Base-by-base conservation (phyloP, 2,797 vertebrate genomes). In the Hippopotamyrus pictus region DNA sequence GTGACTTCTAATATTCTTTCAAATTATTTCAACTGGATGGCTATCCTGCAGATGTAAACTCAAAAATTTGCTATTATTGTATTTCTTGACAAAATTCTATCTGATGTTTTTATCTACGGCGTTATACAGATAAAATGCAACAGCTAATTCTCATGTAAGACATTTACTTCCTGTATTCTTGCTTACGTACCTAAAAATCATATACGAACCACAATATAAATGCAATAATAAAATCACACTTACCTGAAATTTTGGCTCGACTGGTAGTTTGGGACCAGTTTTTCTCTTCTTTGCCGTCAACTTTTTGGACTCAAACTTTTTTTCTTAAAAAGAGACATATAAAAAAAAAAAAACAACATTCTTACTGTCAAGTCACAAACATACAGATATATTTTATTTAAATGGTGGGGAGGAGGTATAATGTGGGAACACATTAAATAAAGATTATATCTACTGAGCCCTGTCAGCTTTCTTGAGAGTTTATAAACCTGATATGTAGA, bases 201-300 rank as follows among this genome's bases (percentile, higher is more conserved):
- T 44, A 87, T 3, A 44, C 19, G 17, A 46, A 44, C 37, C n/a
- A 79, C n/a, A 48, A 83, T 5, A 44, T 46, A 12, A 37, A 44
- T 22, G 50, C 53, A 4, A 84, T 53, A 44, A 87, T 5, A n/a
- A 41, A 29, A 17, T 25, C 87, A 46, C 73, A 82, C 79, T 73
- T 97, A 99, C 98, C 97, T 98, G 97, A 95, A 99, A 99, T 92
- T 97, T 96, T 92, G 98, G 97, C 91, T 96, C 93, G 91, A 93
- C 51, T 89, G 96, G 92, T 85, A 94, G 91, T 89, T 96, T 96
- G 90, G 91, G 92, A 92, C 94, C 90, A 91, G 95, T 93, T 94
- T 97, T 97, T 90, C 92, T 94, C 94, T 96, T 97, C 96, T 96
- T 97, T 92, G 94, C 94, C 73, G 94, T 91, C 91, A 94, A 90